Base-by-base conservation (phyloP, 1,140 invertebrate species). In the Pseudomyrmex flavicornis region DNA sequence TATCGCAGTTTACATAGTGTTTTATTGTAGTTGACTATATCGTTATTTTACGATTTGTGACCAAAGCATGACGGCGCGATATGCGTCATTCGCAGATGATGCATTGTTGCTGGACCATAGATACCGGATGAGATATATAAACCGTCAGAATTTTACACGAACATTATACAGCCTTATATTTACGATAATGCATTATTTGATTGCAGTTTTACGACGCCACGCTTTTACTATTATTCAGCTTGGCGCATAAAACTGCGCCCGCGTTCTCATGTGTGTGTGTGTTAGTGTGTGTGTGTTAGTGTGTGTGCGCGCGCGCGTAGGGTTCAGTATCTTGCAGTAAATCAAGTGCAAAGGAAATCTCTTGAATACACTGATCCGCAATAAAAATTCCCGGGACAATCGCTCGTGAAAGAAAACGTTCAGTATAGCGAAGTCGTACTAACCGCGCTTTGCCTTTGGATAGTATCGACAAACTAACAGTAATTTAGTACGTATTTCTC, bases 101-200 rank as follows among this genome's bases (percentile, higher is more conserved):
- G 77, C 83, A 82, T 85, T 58, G 68, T 82, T 66, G 68, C 44
- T 82, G 68, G 58, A 13, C 52, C 76, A 26, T 59, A 82, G 82
- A 76, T 83, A 83, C 35, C 17, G 26, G 22, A 82, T 58, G 80
- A 85, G 63, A 85, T 84, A 83, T 80, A 87, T 85, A 85, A 82
- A 80, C 82, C 65, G 82, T 86, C 61, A 87, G 86, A 83, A 89
- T 84, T 89, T 92, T 86, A 85, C 72, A 75, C 63, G 74, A 13
- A 17, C 61, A 26, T 79, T 65, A 83, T 66, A 85, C 58, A 70
- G 73, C 73, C 56, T 85, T 89, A 86, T 88, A 85, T 91, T 91
- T 89, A 88, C 89, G 91, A 90, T 91, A 91, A 91, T 89, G 90
- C 85, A 90, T 92, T 87, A 89, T 90, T 86, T 85, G 90, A 92